These are phyloP conservation scores for Drosophila azteca DNA, from an alignment of 1,140 invertebrate genomes.

Conservation along the genomic window DNA sequence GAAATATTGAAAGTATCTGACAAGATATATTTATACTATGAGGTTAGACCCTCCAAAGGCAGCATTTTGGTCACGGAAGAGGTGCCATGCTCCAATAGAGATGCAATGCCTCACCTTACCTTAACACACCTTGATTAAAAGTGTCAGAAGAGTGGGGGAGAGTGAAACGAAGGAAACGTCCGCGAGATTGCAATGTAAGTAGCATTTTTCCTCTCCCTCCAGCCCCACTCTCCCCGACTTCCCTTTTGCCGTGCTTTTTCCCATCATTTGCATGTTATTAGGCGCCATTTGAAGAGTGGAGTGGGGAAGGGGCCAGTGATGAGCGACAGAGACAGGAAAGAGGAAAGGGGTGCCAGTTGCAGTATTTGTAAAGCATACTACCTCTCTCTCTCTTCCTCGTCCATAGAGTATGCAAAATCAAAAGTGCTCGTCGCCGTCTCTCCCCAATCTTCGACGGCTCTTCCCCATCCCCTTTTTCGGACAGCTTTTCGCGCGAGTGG, in stretches of 20 bases:
- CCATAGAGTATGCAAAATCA: conserved; percentile 20
- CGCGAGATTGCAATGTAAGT: conserved; percentile 44
- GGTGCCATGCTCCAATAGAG: too few species aligned
- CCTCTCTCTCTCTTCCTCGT: conserved; percentile 14
- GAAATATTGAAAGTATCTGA: conserved; percentile 55
- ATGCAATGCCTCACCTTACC: too few species aligned
- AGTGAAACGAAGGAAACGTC: conserved; percentile 4
- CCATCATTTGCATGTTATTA: conserved; percentile 60
- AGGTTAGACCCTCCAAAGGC: too few species aligned
- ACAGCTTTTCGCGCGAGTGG: conserved; percentile 34
- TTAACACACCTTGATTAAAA: conserved; percentile 35
- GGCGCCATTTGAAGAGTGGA: conserved; percentile 27
- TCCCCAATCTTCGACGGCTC: neutral
- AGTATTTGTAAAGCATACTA: conserved; percentile 28
- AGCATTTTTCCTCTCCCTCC: conserved; percentile 25
- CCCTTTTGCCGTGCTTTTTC: conserved; percentile 39
- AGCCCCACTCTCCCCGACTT: neutral
- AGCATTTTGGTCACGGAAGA: too few species aligned
- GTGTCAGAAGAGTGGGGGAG: neutral
- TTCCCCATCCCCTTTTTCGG: conserved; percentile 6
- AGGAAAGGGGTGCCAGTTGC: neutral
- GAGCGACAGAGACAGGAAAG: neutral
- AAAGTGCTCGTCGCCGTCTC: conserved; percentile 9
- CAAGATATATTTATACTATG: too few species aligned
- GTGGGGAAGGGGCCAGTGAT: neutral